These are phyloP conservation scores for Takifugu flavidus DNA, from an alignment of 2,113 vertebrate genomes.

Conservation along the genomic window DNA sequence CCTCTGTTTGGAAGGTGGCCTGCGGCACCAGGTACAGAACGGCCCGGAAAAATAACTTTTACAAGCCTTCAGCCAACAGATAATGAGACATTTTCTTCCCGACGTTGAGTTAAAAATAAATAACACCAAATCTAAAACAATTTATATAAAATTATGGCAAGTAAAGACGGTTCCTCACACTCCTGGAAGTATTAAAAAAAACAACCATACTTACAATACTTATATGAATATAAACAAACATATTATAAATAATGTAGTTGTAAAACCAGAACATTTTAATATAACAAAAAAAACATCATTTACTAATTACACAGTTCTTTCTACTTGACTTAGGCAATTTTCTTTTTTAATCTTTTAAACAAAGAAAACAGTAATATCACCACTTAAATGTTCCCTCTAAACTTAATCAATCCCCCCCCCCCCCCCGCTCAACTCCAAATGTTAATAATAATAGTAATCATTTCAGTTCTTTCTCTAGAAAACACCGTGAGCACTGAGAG, in stretches of 20 bases:
- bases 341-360: too few relatives aligned
- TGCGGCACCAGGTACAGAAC: slow-evolving; percentile 11
- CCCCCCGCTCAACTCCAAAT: too few relatives aligned
- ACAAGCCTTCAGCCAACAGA: background rate
- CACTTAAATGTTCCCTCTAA: too few relatives aligned
- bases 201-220: background rate
- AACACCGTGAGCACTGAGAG: too few relatives aligned
- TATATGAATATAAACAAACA: background rate
- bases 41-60: background rate
- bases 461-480: too few relatives aligned
- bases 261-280: background rate
- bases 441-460: too few relatives aligned
- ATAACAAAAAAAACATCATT: background rate
- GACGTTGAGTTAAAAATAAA: background rate
- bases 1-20: slow-evolving; percentile 35
- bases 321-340: too few relatives aligned
- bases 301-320: too few relatives aligned
- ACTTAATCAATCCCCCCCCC: too few relatives aligned
- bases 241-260: background rate
- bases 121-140: background rate
- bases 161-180: background rate
- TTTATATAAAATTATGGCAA: background rate
- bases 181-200: background rate
- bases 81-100: background rate
- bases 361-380: too few relatives aligned